Evolutionary conservation across 2,113 vertebrate genomes (phyloP).

Genomic region (Naja naja): DNA sequence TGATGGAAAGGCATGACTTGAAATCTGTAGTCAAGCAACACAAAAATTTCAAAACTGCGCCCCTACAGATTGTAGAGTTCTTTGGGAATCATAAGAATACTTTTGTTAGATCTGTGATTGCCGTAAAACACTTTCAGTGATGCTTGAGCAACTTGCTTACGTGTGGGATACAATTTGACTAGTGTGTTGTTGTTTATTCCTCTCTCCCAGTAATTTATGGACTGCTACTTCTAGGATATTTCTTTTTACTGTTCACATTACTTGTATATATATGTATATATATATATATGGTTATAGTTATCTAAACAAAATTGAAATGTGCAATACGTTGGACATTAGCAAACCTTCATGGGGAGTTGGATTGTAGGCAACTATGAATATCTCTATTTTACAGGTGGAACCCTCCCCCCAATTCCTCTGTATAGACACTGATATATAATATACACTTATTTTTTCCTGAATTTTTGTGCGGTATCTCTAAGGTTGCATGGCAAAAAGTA

Average conservation of each 20-base stretch:
- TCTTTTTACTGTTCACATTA: background rate
- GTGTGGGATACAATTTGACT: background rate
- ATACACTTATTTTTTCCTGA: background rate
- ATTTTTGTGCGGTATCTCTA: background rate
- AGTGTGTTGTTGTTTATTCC: background rate
- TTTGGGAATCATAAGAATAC: background rate
- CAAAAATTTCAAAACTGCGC: background rate
- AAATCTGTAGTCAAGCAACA: slow-evolving; percentile 12
- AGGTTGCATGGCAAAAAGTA: background rate
- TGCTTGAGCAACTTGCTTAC: background rate
- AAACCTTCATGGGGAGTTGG: background rate
- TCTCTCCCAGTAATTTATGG: background rate
- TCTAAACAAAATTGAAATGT: background rate
- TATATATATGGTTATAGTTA: background rate
- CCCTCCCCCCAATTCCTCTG: background rate
- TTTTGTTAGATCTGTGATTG: background rate
- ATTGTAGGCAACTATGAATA: background rate
- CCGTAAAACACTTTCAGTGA: background rate
- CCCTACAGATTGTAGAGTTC: background rate
- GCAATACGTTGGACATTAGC: background rate
- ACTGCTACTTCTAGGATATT: background rate
- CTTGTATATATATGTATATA: background rate
- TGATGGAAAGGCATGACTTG: background rate
- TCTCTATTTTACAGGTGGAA: background rate
- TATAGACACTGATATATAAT: background rate